Conservation (phyloP, 2,113 vertebrate genomes). For the Corydoras maculifer region DNA sequence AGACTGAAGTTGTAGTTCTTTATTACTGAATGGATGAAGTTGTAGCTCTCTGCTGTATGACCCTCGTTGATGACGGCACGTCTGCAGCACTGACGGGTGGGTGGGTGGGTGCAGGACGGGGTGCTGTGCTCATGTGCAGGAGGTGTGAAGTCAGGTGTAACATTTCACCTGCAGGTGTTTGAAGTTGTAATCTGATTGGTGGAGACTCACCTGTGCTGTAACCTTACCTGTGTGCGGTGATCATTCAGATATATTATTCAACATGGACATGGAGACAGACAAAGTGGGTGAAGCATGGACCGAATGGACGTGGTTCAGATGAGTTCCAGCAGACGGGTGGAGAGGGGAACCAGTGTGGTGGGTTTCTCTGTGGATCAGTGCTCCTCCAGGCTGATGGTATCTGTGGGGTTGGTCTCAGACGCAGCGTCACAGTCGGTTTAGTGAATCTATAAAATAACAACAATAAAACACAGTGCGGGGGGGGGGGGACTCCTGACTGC, state of each 20-base stretch:
- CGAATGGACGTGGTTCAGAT: too few relatives aligned
- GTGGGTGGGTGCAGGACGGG: too few relatives aligned
- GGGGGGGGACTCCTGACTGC: too few relatives aligned
- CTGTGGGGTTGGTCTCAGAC: background rate
- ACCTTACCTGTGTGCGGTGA: background rate
- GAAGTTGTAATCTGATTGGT: conserved; percentile 10
- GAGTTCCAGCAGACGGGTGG: background rate
- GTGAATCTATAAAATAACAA: background rate
- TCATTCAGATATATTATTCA: conserved; percentile 2
- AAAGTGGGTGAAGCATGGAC: background rate
- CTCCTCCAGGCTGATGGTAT: conserved; percentile 13
- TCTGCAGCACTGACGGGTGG: too few relatives aligned
- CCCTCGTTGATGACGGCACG: too few relatives aligned
- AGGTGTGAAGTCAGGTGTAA: conserved; percentile 21
- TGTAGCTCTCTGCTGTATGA: too few relatives aligned
- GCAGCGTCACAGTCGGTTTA: conserved; percentile 7
- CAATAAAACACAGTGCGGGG: too few relatives aligned
- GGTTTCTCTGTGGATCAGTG: background rate
- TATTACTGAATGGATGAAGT: too few relatives aligned
- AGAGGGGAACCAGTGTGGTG: conserved; percentile 7
- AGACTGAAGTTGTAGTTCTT: too few relatives aligned
- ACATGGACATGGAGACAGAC: background rate
- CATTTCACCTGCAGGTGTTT: conserved; percentile 20
- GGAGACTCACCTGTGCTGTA: conserved; percentile 9
- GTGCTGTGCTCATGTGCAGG: background rate